Percentiles rank a stretch among this genome's conserved stretches.
Conservation (phyloP, 2,113 vertebrate species). For the Epinephelus moara region DNA sequence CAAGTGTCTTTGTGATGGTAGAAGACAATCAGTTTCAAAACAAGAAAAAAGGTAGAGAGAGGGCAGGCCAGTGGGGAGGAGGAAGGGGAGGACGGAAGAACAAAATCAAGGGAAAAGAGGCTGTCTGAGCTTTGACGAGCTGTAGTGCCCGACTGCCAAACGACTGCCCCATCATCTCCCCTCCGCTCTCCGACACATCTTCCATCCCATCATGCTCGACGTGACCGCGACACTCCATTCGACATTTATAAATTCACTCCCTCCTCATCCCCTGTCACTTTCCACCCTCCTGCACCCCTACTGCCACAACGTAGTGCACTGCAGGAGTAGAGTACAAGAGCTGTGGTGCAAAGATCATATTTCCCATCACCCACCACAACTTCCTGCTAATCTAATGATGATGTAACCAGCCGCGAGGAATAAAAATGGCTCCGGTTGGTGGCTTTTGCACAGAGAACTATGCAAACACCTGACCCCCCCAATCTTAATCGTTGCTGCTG, state of each 20-base stretch:
- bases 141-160: constrained; percentile 72
- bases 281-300: constrained; percentile 36
- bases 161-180: constrained; percentile 37
- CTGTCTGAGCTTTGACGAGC: constrained; percentile 71
- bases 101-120: constrained; percentile 80
- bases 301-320: constrained; percentile 36
- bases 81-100: constrained; percentile 60
- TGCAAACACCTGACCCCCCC: constrained; percentile 86
- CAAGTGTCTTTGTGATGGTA: constrained; percentile 91
- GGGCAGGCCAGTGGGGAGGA: constrained; percentile 83
- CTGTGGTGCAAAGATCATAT: constrained; percentile 66
- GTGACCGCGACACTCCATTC: neutral
- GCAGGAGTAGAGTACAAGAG: constrained; percentile 42
- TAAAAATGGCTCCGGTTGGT: constrained; percentile 81
- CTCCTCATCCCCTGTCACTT: constrained; percentile 13
- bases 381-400: constrained; percentile 76
- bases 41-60: constrained; percentile 83
- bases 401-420: constrained; percentile 77
- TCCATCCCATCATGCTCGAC: constrained; percentile 11
- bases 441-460: constrained; percentile 87
- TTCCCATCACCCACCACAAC: constrained; percentile 64
- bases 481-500: constrained; percentile 84
- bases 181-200: neutral
- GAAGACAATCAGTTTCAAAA: constrained; percentile 91
- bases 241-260: constrained; percentile 25